These are phyloP conservation scores for Thaumatotibia leucotreta DNA, from an alignment of 1,140 invertebrate species.

Conservation along the genomic window DNA sequence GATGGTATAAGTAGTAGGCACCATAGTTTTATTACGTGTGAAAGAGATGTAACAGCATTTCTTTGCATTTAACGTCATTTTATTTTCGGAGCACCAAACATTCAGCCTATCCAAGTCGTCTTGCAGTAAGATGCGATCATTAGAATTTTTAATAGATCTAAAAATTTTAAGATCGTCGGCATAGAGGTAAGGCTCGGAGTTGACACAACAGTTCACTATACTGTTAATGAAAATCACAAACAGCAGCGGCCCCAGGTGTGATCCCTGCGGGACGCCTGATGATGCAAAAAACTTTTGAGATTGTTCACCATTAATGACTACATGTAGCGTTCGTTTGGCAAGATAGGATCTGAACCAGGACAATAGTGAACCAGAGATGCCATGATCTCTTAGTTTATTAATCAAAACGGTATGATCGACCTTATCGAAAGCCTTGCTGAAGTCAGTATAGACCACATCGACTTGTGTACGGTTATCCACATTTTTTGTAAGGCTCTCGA, in stretches of 20 bases:
- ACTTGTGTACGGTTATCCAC: not conserved
- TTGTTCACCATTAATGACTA: not conserved
- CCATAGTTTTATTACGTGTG: not conserved
- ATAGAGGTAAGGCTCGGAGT: not conserved
- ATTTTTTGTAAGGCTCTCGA: not conserved
- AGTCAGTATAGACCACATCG: slow-evolving; percentile 11
- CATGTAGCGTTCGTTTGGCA: not conserved
- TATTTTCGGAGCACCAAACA: not conserved
- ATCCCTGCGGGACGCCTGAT: slow-evolving; percentile 15
- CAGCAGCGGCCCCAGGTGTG: slow-evolving; percentile 4
- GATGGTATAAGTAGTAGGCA: not conserved
- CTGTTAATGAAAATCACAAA: slow-evolving; percentile 14
- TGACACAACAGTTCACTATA: not conserved
- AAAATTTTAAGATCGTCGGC: slow-evolving; percentile 14
- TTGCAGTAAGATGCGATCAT: not conserved
- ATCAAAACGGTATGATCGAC: not conserved
- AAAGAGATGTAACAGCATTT: slow-evolving; percentile 14
- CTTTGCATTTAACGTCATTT: slow-evolving; percentile 10
- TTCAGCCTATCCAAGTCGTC: not conserved
- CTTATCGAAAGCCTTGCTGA: slow-evolving; percentile 10
- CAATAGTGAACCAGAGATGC: not conserved
- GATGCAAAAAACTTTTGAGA: not conserved
- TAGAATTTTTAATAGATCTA: not conserved
- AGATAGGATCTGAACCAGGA: not conserved
- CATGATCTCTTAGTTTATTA: not conserved